Conservation (phyloP, 2,113 vertebrate species). For the Pollimyrus isidori region DNA sequence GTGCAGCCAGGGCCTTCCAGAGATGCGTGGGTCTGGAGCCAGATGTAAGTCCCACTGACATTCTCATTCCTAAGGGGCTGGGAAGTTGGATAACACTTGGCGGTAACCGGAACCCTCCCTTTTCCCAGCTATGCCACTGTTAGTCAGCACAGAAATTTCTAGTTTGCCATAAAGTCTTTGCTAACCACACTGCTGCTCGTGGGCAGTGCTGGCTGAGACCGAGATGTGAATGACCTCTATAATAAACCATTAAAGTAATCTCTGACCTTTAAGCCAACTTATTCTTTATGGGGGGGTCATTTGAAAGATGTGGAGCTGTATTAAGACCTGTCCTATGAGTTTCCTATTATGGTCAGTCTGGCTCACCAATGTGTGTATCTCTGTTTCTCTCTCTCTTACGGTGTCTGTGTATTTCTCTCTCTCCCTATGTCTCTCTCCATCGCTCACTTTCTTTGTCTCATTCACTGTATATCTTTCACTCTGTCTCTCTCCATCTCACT, state of each 20-base stretch:
- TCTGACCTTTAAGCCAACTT: neutral
- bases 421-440: neutral
- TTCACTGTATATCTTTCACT: neutral
- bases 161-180: neutral
- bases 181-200: neutral
- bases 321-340: neutral
- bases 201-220: neutral
- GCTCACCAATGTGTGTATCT: neutral
- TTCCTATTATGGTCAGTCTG: neutral
- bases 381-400: neutral
- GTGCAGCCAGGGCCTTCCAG: constrained; percentile 86
- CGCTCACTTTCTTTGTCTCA: neutral
- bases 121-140: neutral
- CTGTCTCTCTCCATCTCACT: neutral
- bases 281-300: neutral
- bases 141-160: constrained; percentile 1
- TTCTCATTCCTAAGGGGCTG: neutral
- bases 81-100: neutral
- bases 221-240: neutral
- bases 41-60: constrained; percentile 59
- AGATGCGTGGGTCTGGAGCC: constrained; percentile 87
- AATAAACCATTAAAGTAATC: neutral
- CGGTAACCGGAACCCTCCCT: neutral
- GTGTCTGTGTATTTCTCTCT: neutral
- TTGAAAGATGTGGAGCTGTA: neutral